A percentile compares a stretch with the other conserved stretches of the same genome.
phyloP scores from a whole-genome alignment of 2,113 vertebrate species.

The Tetrao urogallus region DNA sequence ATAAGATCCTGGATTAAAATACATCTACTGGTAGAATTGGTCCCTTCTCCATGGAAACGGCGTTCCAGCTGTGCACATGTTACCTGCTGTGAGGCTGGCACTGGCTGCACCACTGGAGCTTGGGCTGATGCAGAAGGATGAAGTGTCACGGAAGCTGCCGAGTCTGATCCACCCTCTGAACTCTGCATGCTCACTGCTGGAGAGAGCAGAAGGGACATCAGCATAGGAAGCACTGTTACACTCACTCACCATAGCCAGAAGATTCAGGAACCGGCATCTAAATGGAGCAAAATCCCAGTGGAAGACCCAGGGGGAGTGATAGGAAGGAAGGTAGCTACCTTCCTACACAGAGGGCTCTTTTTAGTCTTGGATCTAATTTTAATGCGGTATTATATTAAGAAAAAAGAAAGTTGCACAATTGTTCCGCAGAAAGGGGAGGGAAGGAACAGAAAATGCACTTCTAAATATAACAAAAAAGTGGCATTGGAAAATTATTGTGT shows the following conservation, averaged over 20 bases:
- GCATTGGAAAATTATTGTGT: conserved; percentile 52
- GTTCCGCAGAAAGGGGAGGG: conserved; percentile 54
- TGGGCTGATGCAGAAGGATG: conserved; percentile 86
- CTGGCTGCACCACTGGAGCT: conserved; percentile 90
- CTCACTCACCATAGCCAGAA: background rate
- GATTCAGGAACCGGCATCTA: accelerated
- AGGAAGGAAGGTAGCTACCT: background rate
- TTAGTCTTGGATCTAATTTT: conserved; percentile 22
- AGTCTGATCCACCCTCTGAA: conserved; percentile 88
- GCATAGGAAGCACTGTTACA: background rate
- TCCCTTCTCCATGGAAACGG: background rate
- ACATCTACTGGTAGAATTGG: background rate
- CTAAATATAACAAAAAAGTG: conserved; percentile 51
- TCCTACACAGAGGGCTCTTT: background rate
- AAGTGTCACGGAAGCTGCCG: conserved; percentile 86
- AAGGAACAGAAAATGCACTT: conserved; percentile 53
- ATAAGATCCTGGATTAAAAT: background rate
- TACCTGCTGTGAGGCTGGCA: conserved; percentile 96
- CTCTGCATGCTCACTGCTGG: conserved; percentile 92
- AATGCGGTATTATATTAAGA: background rate
- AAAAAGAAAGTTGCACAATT: conserved; percentile 29
- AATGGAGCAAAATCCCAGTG: background rate
- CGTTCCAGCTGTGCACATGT: background rate
- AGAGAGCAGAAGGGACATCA: conserved; percentile 15
- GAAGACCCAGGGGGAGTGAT: background rate